Conservation (phyloP, 2,113 vertebrate genomes). For the Nettapus auritus region DNA sequence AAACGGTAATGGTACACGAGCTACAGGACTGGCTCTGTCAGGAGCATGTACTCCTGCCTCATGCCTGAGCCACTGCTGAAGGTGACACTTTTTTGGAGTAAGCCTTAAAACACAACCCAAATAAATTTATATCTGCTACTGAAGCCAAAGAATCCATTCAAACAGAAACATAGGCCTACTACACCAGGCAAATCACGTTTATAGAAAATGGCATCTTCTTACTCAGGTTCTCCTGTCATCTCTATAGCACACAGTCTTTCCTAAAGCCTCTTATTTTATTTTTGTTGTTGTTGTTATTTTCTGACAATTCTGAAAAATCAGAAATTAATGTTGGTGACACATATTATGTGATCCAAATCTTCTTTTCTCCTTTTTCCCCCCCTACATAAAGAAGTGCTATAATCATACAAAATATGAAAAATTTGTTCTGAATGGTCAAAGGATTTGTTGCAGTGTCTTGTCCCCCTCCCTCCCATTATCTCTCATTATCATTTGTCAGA, state of each 20-base stretch:
- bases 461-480: background rate
- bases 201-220: background rate
- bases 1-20: background rate
- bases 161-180: background rate
- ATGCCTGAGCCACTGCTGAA: background rate
- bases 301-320: background rate
- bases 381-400: background rate
- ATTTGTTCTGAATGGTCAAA: background rate
- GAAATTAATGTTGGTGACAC: background rate
- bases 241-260: background rate
- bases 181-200: background rate
- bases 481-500: background rate
- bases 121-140: background rate
- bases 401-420: background rate
- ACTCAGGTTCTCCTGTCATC: background rate
- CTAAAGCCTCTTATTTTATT: background rate
- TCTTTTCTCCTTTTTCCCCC: background rate
- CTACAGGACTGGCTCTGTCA: rapidly evolving
- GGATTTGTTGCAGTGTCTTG: background rate
- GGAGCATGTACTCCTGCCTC: background rate
- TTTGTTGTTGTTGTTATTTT: background rate
- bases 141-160: background rate
- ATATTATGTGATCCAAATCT: background rate
- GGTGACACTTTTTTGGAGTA: background rate
- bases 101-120: background rate